phyloP scores from a whole-genome alignment of 1,140 invertebrate genomes.

The Zaprionus taronus region DNA sequence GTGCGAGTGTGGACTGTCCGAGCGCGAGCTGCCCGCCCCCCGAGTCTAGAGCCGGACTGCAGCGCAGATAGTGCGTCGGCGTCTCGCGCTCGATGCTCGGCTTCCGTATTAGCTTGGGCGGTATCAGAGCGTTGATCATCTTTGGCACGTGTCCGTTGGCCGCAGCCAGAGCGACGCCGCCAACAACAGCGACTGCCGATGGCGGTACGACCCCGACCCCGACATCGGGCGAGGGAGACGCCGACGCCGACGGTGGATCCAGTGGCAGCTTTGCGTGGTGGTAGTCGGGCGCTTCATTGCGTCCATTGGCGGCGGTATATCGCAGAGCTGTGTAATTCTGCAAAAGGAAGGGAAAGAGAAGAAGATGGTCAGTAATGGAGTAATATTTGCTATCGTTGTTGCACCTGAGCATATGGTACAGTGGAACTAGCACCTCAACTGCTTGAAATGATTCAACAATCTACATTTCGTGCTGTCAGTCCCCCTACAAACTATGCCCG shows the following conservation, averaged over 20 bases:
- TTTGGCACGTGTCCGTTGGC: constrained; percentile 79
- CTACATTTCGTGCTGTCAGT: neutral
- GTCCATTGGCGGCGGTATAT: constrained; percentile 76
- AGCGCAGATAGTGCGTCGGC: constrained; percentile 87
- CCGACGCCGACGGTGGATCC: constrained; percentile 64
- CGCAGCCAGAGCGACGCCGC: constrained; percentile 46
- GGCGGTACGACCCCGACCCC: constrained; percentile 36
- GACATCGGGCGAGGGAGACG: constrained; percentile 68
- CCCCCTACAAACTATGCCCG: constrained; percentile 21
- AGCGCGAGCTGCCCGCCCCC: constrained; percentile 93
- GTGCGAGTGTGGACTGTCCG: constrained; percentile 91
- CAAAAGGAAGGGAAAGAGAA: neutral
- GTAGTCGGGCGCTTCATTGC: constrained; percentile 76
- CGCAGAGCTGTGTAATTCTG: constrained; percentile 78
- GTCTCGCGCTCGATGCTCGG: constrained; percentile 93
- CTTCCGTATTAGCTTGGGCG: constrained; percentile 92
- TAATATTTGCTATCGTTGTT: neutral
- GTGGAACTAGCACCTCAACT: neutral
- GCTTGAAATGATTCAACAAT: too few species aligned
- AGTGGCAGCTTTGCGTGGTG: constrained; percentile 75
- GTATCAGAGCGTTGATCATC: constrained; percentile 85
- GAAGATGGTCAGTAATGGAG: neutral
- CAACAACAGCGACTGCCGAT: constrained; percentile 50
- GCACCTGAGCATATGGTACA: too few species aligned
- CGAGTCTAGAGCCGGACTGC: constrained; percentile 94